phyloP scores from a whole-genome alignment of 1,140 invertebrate species.

The Pseudomyrmex cubaensis region DNA sequence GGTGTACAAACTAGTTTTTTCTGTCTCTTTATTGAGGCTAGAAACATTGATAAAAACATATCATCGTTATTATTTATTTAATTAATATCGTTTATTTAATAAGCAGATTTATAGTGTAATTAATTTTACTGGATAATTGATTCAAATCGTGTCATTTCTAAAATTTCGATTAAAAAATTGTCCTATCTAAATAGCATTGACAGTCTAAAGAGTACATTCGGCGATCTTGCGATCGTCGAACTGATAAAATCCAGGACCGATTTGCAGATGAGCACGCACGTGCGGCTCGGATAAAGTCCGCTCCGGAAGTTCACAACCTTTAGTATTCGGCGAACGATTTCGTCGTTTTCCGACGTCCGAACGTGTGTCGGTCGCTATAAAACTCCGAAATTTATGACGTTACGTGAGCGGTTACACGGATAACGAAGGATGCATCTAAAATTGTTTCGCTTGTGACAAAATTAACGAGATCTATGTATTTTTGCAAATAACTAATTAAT shows the following conservation, averaged over 20 bases:
- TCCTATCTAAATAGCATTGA: no score
- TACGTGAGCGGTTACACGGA: slow-evolving; percentile 50
- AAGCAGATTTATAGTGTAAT: no score
- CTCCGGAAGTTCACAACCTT: slow-evolving; percentile 62
- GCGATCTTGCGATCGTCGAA: slow-evolving; percentile 56
- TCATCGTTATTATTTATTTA: no score
- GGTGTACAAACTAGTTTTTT: no score
- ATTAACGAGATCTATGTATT: neutral
- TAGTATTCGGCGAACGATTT: slow-evolving; percentile 66
- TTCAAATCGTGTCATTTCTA: neutral
- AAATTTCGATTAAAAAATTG: slow-evolving; percentile 41
- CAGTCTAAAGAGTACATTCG: slow-evolving; percentile 63
- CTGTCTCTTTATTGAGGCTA: no score
- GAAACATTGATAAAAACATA: no score
- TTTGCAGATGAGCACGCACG: slow-evolving; percentile 56
- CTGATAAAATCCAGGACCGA: slow-evolving; percentile 51
- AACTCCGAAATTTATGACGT: slow-evolving; percentile 63
- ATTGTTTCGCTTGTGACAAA: slow-evolving; percentile 1
- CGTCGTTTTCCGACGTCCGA: slow-evolving; percentile 45
- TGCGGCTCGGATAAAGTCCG: slow-evolving; percentile 1
- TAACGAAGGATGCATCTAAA: slow-evolving; percentile 3
- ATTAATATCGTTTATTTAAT: no score
- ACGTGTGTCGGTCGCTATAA: neutral
- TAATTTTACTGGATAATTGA: no score
- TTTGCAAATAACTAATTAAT: neutral